Percentiles rank a stretch among this genome's conserved stretches.
Evolutionary conservation across 2,888 invertebrate species (phyloP).

Genomic region (Bombylius major): DNA sequence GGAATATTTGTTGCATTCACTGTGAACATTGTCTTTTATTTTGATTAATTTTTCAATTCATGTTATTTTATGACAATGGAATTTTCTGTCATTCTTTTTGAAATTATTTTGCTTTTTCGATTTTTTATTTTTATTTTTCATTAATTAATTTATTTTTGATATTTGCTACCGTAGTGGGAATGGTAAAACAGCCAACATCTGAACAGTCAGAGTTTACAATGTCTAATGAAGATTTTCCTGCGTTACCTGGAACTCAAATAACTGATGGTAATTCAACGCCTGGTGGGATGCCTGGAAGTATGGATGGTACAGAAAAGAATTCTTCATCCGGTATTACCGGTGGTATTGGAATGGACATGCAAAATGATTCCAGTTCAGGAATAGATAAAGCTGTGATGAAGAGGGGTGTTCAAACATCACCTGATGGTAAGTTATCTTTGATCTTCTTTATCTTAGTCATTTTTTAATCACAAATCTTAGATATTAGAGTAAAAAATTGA

Average conservation of each 20-base stretch:
- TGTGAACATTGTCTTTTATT: too few species aligned
- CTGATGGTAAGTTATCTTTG: constrained; percentile 56
- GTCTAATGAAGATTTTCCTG: constrained; percentile 99
- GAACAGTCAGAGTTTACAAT: constrained; percentile 93
- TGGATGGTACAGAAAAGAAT: constrained; percentile 34
- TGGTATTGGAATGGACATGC: constrained; percentile 23
- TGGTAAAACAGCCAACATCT: constrained; percentile 88
- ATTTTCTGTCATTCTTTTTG: too few species aligned
- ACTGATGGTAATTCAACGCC: constrained; percentile 43
- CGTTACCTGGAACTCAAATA: constrained; percentile 85
- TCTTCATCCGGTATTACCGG: constrained; percentile 2
- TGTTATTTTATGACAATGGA: too few species aligned
- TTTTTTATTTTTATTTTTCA: too few species aligned
- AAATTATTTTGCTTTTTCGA: too few species aligned
- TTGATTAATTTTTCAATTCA: too few species aligned
- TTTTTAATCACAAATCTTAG: not conserved
- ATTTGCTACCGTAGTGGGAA: constrained; percentile 51
- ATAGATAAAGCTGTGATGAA: constrained; percentile 43
- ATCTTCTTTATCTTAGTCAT: not conserved
- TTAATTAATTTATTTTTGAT: too few species aligned
- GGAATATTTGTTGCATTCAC: too few species aligned
- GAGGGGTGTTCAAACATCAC: constrained; percentile 88
- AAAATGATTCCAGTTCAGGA: constrained; percentile 34
- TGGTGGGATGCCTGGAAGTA: constrained; percentile 29
- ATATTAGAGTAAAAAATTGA: not conserved